Evolutionary conservation across 2,888 invertebrate genomes (phyloP).

Genomic region (Liposcelis brunnea): DNA sequence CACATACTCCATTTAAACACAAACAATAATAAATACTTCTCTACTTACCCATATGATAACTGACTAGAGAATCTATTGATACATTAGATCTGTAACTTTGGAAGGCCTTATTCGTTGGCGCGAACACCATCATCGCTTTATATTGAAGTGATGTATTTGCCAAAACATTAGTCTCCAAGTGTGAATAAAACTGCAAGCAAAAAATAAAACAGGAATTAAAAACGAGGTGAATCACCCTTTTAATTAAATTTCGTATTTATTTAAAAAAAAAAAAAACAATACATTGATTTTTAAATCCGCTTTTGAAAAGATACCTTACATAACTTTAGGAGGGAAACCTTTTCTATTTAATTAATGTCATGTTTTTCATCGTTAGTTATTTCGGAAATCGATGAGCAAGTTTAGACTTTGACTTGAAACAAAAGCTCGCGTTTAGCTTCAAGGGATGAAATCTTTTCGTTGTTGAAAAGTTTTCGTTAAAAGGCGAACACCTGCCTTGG

Average conservation of each 20-base stretch:
- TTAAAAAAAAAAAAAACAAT: background rate
- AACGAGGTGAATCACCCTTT: background rate
- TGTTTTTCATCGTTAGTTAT: too few relatives aligned
- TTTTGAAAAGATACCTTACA: slow-evolving; percentile 2
- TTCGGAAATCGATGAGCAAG: too few relatives aligned
- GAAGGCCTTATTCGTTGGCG: slow-evolving; percentile 75
- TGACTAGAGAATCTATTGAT: slow-evolving; percentile 40
- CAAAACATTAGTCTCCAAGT: slow-evolving; percentile 51
- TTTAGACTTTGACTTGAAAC: too few relatives aligned
- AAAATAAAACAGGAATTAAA: too few relatives aligned
- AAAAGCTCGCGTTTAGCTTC: too few relatives aligned
- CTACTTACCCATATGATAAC: slow-evolving; percentile 71
- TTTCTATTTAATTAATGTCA: background rate
- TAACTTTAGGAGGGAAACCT: background rate
- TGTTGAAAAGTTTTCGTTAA: too few relatives aligned
- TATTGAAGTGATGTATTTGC: slow-evolving; percentile 55
- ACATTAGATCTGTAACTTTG: slow-evolving; percentile 45
- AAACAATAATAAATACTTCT: slow-evolving; percentile 5
- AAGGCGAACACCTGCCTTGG: too few relatives aligned
- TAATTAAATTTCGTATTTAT: background rate
- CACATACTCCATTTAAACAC: too few relatives aligned
- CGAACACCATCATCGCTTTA: slow-evolving; percentile 71
- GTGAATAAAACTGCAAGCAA: slow-evolving; percentile 69
- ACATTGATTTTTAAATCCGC: background rate
- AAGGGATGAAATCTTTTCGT: too few relatives aligned